A percentile compares a stretch with the other conserved stretches of the same genome.
These are phyloP conservation scores for Papilio demoleus DNA, from an alignment of 2,888 invertebrate species.

Conservation along the genomic window DNA sequence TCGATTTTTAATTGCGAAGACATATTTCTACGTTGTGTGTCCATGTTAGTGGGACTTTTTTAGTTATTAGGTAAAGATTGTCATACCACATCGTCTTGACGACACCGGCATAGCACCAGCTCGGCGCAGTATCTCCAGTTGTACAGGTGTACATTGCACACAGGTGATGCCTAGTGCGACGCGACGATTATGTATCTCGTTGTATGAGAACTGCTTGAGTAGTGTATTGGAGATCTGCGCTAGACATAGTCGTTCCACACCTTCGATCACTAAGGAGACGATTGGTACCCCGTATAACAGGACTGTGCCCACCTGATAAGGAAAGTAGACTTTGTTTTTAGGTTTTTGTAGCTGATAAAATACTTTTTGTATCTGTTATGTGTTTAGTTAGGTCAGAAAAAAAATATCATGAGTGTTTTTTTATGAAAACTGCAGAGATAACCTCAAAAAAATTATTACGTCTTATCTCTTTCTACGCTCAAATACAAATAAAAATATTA, in stretches of 20 bases:
- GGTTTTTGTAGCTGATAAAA: no score
- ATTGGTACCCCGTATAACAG: conserved; percentile 96
- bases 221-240: conserved; percentile 99
- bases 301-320: conserved; percentile 91
- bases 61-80: conserved; percentile 12
- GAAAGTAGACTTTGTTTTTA: no score
- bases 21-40: no score
- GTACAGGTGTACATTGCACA: conserved; percentile 95
- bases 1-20: no score
- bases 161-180: conserved; percentile 95
- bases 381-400: no score
- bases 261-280: conserved; percentile 96
- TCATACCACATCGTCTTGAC: conserved; percentile 91
- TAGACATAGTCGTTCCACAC: conserved; percentile 94
- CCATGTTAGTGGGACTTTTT: no score
- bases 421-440: no score
- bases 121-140: conserved; percentile 94
- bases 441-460: no score
- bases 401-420: no score
- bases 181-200: conserved; percentile 98
- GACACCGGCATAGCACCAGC: conserved; percentile 98
- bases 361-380: no score
- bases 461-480: no score
- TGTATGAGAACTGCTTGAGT: conserved; percentile 97
- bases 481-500: no score